Conservation (phyloP, 2,113 vertebrate species). For the Myiozetetes cayanensis region DNA sequence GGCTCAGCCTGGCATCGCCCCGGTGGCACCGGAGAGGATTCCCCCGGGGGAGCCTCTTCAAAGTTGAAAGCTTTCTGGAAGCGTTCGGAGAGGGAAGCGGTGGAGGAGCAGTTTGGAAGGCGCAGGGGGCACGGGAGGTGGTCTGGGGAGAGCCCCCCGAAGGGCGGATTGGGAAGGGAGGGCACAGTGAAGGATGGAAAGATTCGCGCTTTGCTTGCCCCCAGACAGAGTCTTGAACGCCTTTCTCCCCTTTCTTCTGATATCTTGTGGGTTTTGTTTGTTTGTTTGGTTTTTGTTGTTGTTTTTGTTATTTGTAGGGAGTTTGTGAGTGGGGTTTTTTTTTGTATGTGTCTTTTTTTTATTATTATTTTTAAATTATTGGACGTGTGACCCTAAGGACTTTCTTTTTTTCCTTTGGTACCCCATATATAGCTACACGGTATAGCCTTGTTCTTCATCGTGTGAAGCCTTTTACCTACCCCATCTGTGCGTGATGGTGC, state of each 20-base stretch:
- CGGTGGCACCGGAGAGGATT: not conserved
- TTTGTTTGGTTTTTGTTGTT: no score
- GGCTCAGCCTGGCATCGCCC: not conserved
- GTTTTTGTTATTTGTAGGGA: no score
- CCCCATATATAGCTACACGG: not conserved
- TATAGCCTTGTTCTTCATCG: rapidly evolving
- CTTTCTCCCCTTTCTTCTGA: not conserved
- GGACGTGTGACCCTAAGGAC: no score
- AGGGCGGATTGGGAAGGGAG: rapidly evolving
- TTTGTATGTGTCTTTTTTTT: not conserved
- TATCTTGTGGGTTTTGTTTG: no score
- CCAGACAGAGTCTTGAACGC: rapidly evolving
- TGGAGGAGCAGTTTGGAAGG: rapidly evolving
- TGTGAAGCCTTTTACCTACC: not conserved
- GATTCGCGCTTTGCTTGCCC: not conserved
- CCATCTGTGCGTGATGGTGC: rapidly evolving
- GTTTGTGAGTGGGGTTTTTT: no score
- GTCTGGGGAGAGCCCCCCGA: not conserved
- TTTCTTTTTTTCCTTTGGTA: not conserved
- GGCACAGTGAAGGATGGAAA: rapidly evolving
- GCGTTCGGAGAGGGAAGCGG: no score
- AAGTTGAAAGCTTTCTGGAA: no score
- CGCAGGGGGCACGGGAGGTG: rapidly evolving
- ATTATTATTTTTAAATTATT: not conserved
- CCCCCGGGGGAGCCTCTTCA: no score